A percentile compares a stretch with the other conserved stretches of the same genome.
These are phyloP conservation scores for Oxyura jamaicensis DNA, from an alignment of 2,113 vertebrate genomes.

Conservation along the genomic window DNA sequence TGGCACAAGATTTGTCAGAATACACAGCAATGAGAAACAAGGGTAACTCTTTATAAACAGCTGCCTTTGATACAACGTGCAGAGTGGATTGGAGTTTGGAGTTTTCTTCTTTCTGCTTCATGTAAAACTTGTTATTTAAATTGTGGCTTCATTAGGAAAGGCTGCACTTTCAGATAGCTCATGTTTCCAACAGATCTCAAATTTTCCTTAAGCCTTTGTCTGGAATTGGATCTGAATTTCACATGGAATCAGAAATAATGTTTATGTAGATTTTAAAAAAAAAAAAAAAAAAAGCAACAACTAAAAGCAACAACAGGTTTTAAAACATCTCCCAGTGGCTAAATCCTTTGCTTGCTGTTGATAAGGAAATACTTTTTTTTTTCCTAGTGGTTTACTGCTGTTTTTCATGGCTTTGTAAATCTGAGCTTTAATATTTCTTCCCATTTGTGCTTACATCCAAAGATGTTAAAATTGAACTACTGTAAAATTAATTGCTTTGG, in stretches of 20 bases:
- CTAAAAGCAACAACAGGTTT: not conserved
- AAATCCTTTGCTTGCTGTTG: constrained; percentile 19
- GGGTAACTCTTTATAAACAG: not conserved
- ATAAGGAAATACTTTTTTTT: not conserved
- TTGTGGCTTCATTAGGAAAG: not conserved
- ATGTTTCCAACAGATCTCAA: not conserved
- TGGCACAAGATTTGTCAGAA: not conserved
- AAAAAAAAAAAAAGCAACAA: not conserved
- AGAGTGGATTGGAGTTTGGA: not conserved
- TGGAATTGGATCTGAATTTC: constrained; percentile 6
- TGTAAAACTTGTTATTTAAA: not conserved
- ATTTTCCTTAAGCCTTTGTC: constrained; percentile 12
- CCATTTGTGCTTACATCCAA: not conserved
- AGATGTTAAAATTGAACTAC: constrained; percentile 16
- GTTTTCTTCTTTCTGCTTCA: not conserved
- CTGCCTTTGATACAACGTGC: not conserved
- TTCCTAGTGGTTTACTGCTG: not conserved
- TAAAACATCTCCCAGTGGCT: not conserved
- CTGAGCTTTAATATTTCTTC: constrained; percentile 35
- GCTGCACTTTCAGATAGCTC: not conserved
- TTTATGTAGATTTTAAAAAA: not conserved
- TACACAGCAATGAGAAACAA: not conserved
- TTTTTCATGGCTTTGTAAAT: constrained; percentile 24
- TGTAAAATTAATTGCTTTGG: not conserved
- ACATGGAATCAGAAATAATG: not conserved